Evolutionary conservation across 2,888 invertebrate genomes (phyloP).

Genomic region (Perizoma affinitatum): DNA sequence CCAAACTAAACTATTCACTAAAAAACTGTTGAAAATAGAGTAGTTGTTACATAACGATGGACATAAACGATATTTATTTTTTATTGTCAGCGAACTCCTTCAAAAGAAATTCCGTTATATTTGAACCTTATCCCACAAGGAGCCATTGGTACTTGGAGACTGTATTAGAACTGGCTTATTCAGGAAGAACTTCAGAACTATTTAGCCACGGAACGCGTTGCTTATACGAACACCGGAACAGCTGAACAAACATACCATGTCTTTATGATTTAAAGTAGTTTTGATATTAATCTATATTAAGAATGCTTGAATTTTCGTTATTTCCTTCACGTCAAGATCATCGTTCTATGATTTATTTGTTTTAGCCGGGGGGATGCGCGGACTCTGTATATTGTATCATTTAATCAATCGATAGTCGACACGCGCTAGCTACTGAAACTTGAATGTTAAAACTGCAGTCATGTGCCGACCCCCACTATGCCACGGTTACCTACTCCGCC

Average conservation of each 20-base stretch:
- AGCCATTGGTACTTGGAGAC: conserved; percentile 8
- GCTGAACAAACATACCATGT: conserved; percentile 60
- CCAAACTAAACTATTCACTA: too few relatives aligned
- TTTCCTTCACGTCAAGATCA: neutral
- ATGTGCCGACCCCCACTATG: conserved; percentile 69
- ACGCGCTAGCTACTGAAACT: conserved; percentile 58
- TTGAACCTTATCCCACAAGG: conserved; percentile 20
- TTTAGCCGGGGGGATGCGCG: neutral
- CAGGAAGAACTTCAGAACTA: conserved; percentile 33
- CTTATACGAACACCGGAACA: conserved; percentile 45
- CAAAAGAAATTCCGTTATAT: conserved; percentile 11
- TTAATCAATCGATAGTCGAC: conserved; percentile 22
- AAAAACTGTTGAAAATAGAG: neutral
- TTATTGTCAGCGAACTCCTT: neutral
- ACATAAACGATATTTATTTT: neutral
- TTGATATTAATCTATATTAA: neutral
- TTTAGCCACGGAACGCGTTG: conserved; percentile 42
- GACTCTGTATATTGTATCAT: conserved; percentile 3
- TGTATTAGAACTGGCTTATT: conserved; percentile 1
- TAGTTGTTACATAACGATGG: neutral
- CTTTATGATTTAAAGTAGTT: conserved; percentile 33
- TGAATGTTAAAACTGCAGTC: conserved; percentile 57
- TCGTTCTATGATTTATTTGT: neutral
- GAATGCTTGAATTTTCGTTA: neutral
- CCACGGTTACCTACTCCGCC: conserved; percentile 41